These are phyloP conservation scores for Xyliphius kryptos DNA, from an alignment of 2,113 vertebrate species.

Conservation along the genomic window DNA sequence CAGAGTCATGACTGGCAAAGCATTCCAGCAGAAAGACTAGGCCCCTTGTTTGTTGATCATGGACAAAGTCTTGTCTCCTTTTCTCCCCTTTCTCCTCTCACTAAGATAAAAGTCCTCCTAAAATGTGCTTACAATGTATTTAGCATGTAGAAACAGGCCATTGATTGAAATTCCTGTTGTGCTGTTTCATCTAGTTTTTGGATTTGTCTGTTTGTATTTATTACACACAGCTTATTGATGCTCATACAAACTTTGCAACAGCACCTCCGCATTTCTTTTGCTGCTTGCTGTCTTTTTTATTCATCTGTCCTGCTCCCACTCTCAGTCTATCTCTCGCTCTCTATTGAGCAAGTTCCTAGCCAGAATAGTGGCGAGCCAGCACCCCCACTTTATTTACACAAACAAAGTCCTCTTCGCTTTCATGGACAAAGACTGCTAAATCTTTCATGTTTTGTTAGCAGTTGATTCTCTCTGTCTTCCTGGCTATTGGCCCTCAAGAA, in stretches of 20 bases:
- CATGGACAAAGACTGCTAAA: constrained; percentile 99
- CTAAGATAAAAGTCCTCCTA: too few species aligned
- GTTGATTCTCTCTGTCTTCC: constrained; percentile 99
- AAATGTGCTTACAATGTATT: constrained; percentile 20
- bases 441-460: constrained; percentile 99
- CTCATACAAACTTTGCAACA: neutral
- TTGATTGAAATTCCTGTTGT: too few species aligned
- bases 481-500: constrained; percentile 96
- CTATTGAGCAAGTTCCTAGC: constrained; percentile 82
- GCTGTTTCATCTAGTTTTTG: too few species aligned
- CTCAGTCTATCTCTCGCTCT: constrained; percentile 14
- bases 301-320: constrained; percentile 30
- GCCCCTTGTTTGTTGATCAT: constrained; percentile 48
- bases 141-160: constrained; percentile 9
- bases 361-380: constrained; percentile 86
- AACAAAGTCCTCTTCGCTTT: constrained; percentile 97
- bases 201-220: constrained; percentile 1
- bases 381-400: constrained; percentile 99
- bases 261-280: constrained; percentile 18
- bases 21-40: constrained; percentile 57
- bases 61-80: constrained; percentile 42
- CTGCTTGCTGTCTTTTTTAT: constrained; percentile 34
- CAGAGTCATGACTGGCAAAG: constrained; percentile 52
- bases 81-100: constrained; percentile 31
- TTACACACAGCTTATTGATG: neutral